phyloP scores from a whole-genome alignment of 2,888 invertebrate species.

The Octodonta nipae region DNA sequence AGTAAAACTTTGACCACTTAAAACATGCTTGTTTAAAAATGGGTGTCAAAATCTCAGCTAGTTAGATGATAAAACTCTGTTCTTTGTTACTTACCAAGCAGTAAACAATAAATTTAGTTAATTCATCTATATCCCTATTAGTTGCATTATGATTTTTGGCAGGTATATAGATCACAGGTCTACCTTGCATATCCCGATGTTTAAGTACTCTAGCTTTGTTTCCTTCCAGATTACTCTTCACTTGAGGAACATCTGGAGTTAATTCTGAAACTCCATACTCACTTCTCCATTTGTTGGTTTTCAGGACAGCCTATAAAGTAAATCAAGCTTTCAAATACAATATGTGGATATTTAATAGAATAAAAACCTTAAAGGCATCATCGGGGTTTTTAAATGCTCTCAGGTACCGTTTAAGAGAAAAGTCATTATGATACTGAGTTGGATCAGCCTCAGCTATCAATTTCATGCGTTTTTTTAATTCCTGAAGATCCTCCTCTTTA shows the following conservation, averaged over 20 bases:
- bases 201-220: constrained; percentile 56
- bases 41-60: no score
- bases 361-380: constrained; percentile 57
- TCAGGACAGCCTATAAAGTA: constrained; percentile 51
- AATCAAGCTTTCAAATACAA: constrained; percentile 1
- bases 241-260: constrained; percentile 38
- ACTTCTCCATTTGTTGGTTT: constrained; percentile 67
- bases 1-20: no score
- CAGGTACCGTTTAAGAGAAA: constrained; percentile 55
- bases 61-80: not conserved
- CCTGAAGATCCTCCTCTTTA: constrained; percentile 49
- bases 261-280: constrained; percentile 56
- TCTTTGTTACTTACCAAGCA: constrained; percentile 48
- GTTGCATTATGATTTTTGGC: constrained; percentile 61
- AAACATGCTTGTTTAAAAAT: no score
- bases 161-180: constrained; percentile 68
- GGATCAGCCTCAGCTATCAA: constrained; percentile 60
- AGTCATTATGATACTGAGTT: constrained; percentile 61
- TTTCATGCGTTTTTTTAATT: constrained; percentile 57
- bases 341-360: not conserved
- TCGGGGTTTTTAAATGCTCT: constrained; percentile 62
- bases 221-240: constrained; percentile 43
- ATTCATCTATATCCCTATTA: constrained; percentile 59
- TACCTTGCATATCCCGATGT: constrained; percentile 57
- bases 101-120: constrained; percentile 66